These are phyloP conservation scores for Cygnus olor DNA, from an alignment of 2,797 vertebrate genomes.

Conservation along the genomic window DNA sequence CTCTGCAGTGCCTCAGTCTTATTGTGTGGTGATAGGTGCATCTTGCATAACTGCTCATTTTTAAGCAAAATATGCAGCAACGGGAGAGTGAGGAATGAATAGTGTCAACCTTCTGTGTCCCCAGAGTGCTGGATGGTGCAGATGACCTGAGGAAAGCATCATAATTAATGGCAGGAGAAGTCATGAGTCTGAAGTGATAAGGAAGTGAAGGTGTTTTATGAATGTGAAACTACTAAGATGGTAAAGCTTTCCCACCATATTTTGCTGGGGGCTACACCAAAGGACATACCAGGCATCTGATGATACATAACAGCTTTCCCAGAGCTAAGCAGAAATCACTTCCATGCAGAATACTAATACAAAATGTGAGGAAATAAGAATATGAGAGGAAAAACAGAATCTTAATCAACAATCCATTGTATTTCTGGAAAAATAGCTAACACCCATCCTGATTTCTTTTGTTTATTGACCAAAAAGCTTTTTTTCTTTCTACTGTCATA, in stretches of 20 bases:
- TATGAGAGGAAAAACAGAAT: neutral
- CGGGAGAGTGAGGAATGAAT: neutral
- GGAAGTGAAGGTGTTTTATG: neutral
- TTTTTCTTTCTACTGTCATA: neutral
- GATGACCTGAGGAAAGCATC: neutral
- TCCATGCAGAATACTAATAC: neutral
- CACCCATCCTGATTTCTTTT: neutral
- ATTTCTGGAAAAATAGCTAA: neutral
- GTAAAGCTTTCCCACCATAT: neutral
- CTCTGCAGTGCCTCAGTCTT: neutral
- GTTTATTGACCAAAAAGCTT: neutral
- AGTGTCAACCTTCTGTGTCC: neutral
- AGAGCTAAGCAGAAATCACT: neutral
- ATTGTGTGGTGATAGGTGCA: rapidly evolving
- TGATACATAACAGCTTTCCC: neutral
- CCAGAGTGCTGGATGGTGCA: neutral
- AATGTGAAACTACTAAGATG: neutral
- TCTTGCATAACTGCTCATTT: neutral
- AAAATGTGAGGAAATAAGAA: neutral
- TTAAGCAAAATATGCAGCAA: neutral
- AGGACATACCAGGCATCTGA: neutral
- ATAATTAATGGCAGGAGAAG: neutral
- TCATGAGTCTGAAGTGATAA: rapidly evolving
- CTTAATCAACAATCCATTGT: neutral
- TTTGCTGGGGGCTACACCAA: neutral